These are phyloP conservation scores for Embiotoca jacksoni DNA, from an alignment of 2,113 vertebrate species.

Conservation along the genomic window DNA sequence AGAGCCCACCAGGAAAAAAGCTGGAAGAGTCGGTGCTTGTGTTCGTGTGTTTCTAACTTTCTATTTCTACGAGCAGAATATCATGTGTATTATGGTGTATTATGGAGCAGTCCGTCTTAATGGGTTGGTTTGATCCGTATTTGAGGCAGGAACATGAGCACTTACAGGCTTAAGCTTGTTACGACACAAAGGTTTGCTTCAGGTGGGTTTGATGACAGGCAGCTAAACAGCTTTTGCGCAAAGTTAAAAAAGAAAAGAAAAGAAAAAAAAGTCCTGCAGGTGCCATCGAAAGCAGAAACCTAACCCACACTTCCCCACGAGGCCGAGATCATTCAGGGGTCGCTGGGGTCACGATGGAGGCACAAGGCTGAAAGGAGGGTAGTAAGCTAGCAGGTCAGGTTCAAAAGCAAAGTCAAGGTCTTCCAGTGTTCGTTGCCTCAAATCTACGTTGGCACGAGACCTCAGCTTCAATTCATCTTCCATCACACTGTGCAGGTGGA, in stretches of 20 bases:
- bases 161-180: conserved; percentile 42
- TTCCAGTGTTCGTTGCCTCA: neutral
- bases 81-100: conserved; percentile 40
- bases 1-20: conserved; percentile 45
- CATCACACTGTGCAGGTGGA: conserved; percentile 5
- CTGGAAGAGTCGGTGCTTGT: conserved; percentile 2
- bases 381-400: conserved; percentile 15
- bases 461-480: neutral
- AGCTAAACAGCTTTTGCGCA: conserved; percentile 6
- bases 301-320: conserved; percentile 18
- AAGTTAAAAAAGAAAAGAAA: too few relatives aligned
- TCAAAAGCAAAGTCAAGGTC: conserved; percentile 1
- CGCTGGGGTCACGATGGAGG: conserved; percentile 57
- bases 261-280: conserved; percentile 8
- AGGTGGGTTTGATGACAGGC: conserved; percentile 17
- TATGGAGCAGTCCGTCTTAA: conserved; percentile 20
- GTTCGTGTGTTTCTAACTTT: conserved; percentile 30
- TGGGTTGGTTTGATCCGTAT: conserved; percentile 37
- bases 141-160: conserved; percentile 15
- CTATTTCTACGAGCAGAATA: conserved; percentile 37
- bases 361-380: conserved; percentile 54
- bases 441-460: too few relatives aligned
- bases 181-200: conserved; percentile 35
- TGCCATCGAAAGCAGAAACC: conserved; percentile 40
- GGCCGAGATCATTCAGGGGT: conserved; percentile 57